Base-by-base conservation (phyloP, 2,888 invertebrate species). In the Nysson spinosus region DNA sequence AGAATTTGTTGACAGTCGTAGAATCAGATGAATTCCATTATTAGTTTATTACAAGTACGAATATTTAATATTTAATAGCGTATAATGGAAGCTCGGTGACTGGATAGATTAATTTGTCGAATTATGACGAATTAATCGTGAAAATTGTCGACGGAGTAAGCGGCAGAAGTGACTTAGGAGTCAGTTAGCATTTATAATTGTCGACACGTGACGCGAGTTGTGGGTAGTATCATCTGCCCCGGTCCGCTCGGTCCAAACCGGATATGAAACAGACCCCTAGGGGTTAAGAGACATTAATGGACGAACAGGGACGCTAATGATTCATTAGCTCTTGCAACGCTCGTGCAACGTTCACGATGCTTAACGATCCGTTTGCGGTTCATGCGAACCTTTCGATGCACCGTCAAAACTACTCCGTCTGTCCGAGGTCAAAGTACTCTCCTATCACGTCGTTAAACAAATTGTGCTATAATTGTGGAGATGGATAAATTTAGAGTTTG, bases 241-340 rank as follows among this genome's bases (percentile, higher is more conserved):
- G 37, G 54, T 17, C 32, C 12, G 32, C 61, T 24, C 24, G 20
- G 35, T 35, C 47, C 72, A 73, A n/a, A 80, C 82, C 82, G 82
- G 82, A 82, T 82, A 77, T 75, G 77, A 73, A 78, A 82, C 79
- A 82, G 82, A 81, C 82, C 80, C 78, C 79, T 62, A 69, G 69
- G 72, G 77, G 82, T 80, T 77, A 82, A 82, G 74, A 75, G 80
- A 61, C 79, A 73, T 75, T 79, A 80, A 79, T 71, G 71, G 66
- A 57, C 70, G 73, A 79, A 80, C 74, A 73, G 82, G 69, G 60
- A 73, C 66, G 71, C 75, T 81, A 81, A 81, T 79, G 80, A 79
- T 66, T 81, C 74, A 72, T 81, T 82, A 80, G 66, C 61, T 63
- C 56, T 42, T 62, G 49, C 44, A 55, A 51, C 67, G 62, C 66